A percentile compares a stretch with the other conserved stretches of the same genome.
Conservation (phyloP, 35 echinoderm and acorn worm species). For the Strongylocentrotus purpuratus region DNA sequence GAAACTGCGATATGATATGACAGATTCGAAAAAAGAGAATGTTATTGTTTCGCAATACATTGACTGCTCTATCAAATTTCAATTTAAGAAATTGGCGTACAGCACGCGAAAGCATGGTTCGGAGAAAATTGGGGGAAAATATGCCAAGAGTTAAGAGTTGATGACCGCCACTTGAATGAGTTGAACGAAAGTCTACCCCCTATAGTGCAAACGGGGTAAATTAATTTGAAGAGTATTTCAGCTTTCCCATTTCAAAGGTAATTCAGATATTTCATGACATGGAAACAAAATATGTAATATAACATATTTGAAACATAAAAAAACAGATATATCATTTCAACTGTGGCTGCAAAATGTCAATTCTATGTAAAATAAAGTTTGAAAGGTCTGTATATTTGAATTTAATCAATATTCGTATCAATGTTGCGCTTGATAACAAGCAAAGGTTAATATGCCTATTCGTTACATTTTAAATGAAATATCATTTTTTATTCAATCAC, state of each 20-base stretch:
- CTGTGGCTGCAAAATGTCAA: background rate
- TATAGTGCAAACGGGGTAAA: background rate
- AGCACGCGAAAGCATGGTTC: constrained; percentile 7
- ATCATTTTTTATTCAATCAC: too few relatives aligned
- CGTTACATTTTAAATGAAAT: too few relatives aligned
- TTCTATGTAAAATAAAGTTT: background rate
- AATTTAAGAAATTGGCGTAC: background rate
- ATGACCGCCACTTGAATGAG: background rate
- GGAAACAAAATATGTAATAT: background rate
- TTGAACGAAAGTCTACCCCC: background rate
- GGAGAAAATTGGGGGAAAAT: background rate
- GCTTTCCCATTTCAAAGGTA: background rate
- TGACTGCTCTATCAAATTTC: background rate
- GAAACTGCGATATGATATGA: background rate
- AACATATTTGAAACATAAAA: background rate
- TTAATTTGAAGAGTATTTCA: background rate
- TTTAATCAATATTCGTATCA: background rate
- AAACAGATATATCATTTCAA: background rate
- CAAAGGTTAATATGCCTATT: background rate
- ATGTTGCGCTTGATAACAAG: background rate
- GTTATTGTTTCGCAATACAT: constrained; percentile 9
- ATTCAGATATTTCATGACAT: background rate
- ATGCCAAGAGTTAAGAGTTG: background rate
- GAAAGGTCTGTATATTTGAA: background rate
- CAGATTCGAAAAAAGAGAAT: background rate